Percentiles rank a stretch among this genome's conserved stretches.
phyloP scores from a whole-genome alignment of 2,797 vertebrate species.

The Pelodytes ibericus region DNA sequence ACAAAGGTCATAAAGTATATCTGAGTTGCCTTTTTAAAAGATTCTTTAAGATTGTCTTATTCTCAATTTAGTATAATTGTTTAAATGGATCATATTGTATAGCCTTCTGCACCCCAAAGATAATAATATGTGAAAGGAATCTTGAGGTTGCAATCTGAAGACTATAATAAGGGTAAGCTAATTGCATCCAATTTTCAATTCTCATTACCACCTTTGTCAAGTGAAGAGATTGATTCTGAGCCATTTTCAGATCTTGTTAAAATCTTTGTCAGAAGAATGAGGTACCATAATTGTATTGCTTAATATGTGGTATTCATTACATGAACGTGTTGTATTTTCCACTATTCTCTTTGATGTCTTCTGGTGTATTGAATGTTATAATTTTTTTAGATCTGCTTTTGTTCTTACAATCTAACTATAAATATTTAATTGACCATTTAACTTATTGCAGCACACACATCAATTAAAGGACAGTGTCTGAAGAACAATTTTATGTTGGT shows the following conservation, averaged over 20 bases:
- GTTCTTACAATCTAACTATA: background rate
- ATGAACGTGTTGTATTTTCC: constrained; percentile 31
- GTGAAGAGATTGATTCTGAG: constrained; percentile 66
- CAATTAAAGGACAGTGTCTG: background rate
- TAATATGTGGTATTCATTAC: constrained; percentile 55
- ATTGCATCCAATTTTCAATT: constrained; percentile 54
- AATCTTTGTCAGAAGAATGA: constrained; percentile 62
- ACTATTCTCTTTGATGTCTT: constrained; percentile 7
- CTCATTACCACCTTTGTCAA: constrained; percentile 41
- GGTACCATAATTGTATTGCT: constrained; percentile 62
- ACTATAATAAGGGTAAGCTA: constrained; percentile 54
- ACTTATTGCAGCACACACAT: background rate
- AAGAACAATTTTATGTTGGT: background rate
- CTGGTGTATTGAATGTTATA: background rate
- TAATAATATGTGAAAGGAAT: constrained; percentile 45
- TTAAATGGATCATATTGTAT: constrained; percentile 42
- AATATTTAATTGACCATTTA: constrained; percentile 1
- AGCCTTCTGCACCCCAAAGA: constrained; percentile 48
- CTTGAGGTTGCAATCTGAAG: constrained; percentile 48
- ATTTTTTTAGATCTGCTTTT: background rate
- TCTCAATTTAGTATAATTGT: constrained; percentile 33
- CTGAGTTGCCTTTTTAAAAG: constrained; percentile 1
- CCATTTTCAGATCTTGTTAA: constrained; percentile 70
- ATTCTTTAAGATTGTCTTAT: constrained; percentile 3
- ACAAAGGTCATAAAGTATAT: constrained; percentile 1